Conservation (phyloP, 2,797 vertebrate species). For the Lithobates pipiens region DNA sequence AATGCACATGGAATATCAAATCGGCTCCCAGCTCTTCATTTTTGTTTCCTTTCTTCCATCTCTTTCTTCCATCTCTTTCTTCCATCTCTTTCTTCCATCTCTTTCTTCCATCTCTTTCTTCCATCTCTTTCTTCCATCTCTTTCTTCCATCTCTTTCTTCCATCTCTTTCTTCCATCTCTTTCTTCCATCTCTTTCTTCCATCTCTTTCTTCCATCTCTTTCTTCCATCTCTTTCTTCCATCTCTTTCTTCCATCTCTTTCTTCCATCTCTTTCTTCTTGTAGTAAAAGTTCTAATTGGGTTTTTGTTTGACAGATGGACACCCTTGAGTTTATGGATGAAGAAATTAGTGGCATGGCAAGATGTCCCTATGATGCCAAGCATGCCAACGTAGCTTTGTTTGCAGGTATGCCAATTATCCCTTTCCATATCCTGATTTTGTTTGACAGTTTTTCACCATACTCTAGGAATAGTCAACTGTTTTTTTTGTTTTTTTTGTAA, state of each 20-base stretch:
- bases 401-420: slow-evolving; percentile 83
- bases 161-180: background rate
- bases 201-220: background rate
- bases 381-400: slow-evolving; percentile 96
- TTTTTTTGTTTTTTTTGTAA: no score
- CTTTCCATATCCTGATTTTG: background rate
- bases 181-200: background rate
- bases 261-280: background rate
- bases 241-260: background rate
- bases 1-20: no score
- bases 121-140: background rate
- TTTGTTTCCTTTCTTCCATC: no score
- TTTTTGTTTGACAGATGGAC: slow-evolving; percentile 81
- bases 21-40: no score
- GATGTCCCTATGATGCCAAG: slow-evolving; percentile 97
- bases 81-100: background rate
- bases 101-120: background rate
- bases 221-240: background rate
- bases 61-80: background rate
- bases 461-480: no score
- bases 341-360: slow-evolving; percentile 98
- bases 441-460: no score
- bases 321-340: slow-evolving; percentile 90
- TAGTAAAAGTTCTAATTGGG: background rate
- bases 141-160: background rate